Base-by-base conservation (phyloP, 2,888 invertebrate species). In the Poecilobothrus nobilitatus region DNA sequence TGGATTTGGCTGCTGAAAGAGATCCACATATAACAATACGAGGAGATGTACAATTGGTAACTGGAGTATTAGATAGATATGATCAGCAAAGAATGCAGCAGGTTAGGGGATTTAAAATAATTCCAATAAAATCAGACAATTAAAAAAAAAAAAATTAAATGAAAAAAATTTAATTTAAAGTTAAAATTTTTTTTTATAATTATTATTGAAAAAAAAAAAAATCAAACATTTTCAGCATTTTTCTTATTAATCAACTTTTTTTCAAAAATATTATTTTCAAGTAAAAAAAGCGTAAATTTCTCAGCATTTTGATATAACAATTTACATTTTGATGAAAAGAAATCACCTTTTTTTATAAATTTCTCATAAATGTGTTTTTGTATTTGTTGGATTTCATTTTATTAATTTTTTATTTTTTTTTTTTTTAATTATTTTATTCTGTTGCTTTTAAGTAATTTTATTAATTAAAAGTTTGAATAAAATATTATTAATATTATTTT, bases 71-170 rank as follows among this genome's bases (percentile, higher is more conserved):
- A 73, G 91, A 92, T 78, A 84, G 90, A 74, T 86, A 87, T 76
- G 90, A 91, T 76, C 87, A 92, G 73, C 92, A 92, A 79, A 87
- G 91, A 80, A 93, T 93, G 92, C 93, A 93, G 82, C 92, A 92
- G 88, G 92, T 91, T 83, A 80, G 79, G 81, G 81, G 80, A 80
- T 80, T 81, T 81, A 79, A 79, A 71, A 71, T 71, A 70, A 68
- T 53, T 63, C 66, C 34, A 64, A 68, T 20, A 20, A 63, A 63
- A 21, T 63, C 63, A 63, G 22, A 65, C 34, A n/a, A 10, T 12
- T 20, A 65, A 6, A 33, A 27, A 22, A 37, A 65, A 6, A 33
- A 27, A 22, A 61, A n/a, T 61, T n/a, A n/a, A 8, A 61, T 8
- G 2, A n/a, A n/a, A 33, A 65, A 20, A 18, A 65, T 10, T 4